Evolutionary conservation across 2,888 invertebrate genomes (phyloP).

Genomic region (Ischnus inquisitorius): DNA sequence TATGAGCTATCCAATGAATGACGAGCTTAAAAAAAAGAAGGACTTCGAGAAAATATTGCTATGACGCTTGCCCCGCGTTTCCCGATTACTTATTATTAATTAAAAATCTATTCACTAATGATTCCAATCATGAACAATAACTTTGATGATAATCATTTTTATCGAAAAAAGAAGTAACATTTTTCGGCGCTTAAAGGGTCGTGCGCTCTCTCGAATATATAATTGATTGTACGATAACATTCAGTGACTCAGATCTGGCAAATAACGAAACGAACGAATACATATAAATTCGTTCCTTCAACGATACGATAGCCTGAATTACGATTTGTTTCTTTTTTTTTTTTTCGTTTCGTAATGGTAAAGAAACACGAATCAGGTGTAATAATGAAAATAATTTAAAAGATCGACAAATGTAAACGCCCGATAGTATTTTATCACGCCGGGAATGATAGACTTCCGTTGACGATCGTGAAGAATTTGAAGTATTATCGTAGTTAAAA

Average conservation of each 20-base stretch:
- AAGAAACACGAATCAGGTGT: constrained; percentile 33
- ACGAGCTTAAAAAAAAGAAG: no score
- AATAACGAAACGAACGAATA: constrained; percentile 6
- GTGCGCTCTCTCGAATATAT: constrained; percentile 1
- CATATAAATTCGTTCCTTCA: constrained; percentile 31
- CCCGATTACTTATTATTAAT: no score
- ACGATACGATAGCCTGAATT: constrained; percentile 35
- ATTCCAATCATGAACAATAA: no score
- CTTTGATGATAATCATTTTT: no score
- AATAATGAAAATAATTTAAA: constrained; percentile 15
- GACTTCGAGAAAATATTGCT: no score
- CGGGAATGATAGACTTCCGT: constrained; percentile 60
- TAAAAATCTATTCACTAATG: no score
- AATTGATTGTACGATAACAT: constrained; percentile 31
- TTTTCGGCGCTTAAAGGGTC: neutral
- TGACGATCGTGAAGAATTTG: constrained; percentile 40
- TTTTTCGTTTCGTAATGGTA: constrained; percentile 11
- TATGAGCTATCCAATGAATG: no score
- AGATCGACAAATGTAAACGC: constrained; percentile 59
- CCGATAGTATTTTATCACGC: constrained; percentile 70
- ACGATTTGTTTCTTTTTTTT: constrained; percentile 16
- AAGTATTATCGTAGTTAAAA: constrained; percentile 71
- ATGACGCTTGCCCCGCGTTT: no score
- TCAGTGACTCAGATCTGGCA: constrained; percentile 22
- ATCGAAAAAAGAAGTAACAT: neutral